Base-by-base conservation (phyloP, 2,888 invertebrate species). In the Mimas tiliae region DNA sequence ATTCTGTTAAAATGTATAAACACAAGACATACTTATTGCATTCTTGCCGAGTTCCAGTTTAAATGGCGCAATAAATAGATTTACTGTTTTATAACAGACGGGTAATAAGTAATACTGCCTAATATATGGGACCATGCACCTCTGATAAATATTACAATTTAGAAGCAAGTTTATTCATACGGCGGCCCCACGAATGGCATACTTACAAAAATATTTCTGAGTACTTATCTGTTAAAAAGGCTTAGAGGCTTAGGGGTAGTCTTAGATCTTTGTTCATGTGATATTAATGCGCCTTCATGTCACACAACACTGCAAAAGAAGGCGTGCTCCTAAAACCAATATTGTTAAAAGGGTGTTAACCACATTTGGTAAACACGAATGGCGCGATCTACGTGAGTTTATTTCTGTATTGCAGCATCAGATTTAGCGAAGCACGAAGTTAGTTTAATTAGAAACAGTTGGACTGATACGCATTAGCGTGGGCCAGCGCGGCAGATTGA, bases 361-460 rank as follows among this genome's bases (percentile, higher is more conserved):
- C 86, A 73, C 77, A 84, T 75, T 85, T 75, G 90, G 89, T 48
- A 73, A 81, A 78, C 62, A 62, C 4, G 68, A 72, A 72, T 82
- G 79, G 69, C 70, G 69, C 70, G 76, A 85, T 79, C 85, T 86
- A 89, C 87, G 87, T 86, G 87, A 80, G 79, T 73, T 76, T 91
- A 91, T 90, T 91, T 87, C 81, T 77, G 81, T 81, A 80, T 70
- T 84, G 81, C 84, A 83, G 77, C 78, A 77, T 84, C 86, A 79
- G 78, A 91, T 83, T 87, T 91, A 90, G 90, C 84, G 74, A 82
- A 84, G 77, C 72, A 80, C 80, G 79, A 82, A 82, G 80, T 84
- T 88, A 86, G 86, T 91, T 88, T 89, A 88, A 89, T 91, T 91
- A 91, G 86, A 82, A 75, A 74, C 85, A 78, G 85, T 81, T 81